Conservation (phyloP, 2,113 vertebrate species). For the Equus quagga region DNA sequence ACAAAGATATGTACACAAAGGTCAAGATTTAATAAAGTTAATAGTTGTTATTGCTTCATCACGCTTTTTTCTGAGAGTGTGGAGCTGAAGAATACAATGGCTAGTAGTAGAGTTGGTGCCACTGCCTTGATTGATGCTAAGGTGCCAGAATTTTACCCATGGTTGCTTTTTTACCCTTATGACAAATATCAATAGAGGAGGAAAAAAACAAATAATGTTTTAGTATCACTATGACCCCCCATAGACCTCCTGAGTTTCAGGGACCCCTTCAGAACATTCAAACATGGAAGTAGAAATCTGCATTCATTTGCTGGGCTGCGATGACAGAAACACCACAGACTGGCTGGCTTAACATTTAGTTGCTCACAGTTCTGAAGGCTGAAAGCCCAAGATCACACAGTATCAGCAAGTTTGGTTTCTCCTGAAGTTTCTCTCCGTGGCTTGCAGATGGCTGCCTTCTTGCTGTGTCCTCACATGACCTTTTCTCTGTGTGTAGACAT, state of each 20-base stretch:
- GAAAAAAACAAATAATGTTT: not conserved
- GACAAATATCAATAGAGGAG: not conserved
- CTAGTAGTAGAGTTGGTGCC: not conserved
- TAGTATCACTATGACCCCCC: not conserved
- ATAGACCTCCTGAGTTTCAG: not conserved
- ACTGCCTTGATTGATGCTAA: not conserved
- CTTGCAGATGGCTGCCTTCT: not conserved
- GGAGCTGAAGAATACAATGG: not conserved
- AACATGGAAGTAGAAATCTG: not conserved
- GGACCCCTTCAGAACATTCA: not conserved
- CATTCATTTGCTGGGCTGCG: not conserved
- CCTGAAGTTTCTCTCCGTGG: not conserved
- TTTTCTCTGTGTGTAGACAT: not conserved
- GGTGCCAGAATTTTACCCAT: not conserved
- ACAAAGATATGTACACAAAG: not conserved
- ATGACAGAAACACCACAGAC: not conserved
- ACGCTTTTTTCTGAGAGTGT: not conserved
- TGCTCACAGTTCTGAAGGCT: not conserved
- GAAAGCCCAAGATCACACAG: not conserved
- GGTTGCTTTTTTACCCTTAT: not conserved
- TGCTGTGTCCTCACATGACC: not conserved
- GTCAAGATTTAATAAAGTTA: not conserved
- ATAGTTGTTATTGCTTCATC: not conserved
- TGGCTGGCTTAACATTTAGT: not conserved
- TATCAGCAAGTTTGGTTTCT: not conserved